Conservation (phyloP, 2,113 vertebrate species). For the Thunnus maccoyii region DNA sequence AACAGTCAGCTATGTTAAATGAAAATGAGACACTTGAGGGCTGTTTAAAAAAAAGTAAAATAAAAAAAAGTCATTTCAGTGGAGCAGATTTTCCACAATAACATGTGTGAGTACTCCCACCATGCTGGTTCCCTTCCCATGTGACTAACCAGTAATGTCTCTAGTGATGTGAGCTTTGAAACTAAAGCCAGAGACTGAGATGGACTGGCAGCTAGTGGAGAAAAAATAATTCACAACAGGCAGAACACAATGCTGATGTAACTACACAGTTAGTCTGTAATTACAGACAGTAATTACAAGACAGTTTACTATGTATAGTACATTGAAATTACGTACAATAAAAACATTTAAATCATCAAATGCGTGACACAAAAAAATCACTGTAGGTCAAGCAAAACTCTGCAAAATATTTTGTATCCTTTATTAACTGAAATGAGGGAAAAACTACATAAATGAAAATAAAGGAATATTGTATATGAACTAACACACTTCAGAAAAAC, state of each 20-base stretch:
- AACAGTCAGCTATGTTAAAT: slow-evolving; percentile 48
- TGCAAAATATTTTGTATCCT: no score
- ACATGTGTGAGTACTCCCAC: slow-evolving; percentile 19
- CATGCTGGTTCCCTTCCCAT: slow-evolving; percentile 27
- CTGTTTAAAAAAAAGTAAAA: slow-evolving; percentile 5
- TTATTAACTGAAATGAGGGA: no score
- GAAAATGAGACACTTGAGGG: slow-evolving; percentile 44
- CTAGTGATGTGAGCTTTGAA: slow-evolving; percentile 31
- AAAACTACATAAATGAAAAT: no score
- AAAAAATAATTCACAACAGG: slow-evolving; percentile 29
- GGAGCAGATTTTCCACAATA: slow-evolving; percentile 56
- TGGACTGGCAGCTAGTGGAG: background rate
- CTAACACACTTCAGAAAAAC: background rate
- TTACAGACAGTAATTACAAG: background rate
- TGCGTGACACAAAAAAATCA: background rate
- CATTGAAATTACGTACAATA: background rate
- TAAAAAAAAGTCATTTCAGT: slow-evolving; percentile 1
- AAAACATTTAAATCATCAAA: background rate
- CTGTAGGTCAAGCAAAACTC: background rate
- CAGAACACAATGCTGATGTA: background rate
- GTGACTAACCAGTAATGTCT: slow-evolving; percentile 56
- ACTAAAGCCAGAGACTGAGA: slow-evolving; percentile 17
- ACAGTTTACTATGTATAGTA: background rate
- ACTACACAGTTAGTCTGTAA: background rate
- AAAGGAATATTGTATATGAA: background rate